Evolutionary conservation across 2,888 invertebrate genomes (phyloP).

Genomic region (Aphidius colemani): DNA sequence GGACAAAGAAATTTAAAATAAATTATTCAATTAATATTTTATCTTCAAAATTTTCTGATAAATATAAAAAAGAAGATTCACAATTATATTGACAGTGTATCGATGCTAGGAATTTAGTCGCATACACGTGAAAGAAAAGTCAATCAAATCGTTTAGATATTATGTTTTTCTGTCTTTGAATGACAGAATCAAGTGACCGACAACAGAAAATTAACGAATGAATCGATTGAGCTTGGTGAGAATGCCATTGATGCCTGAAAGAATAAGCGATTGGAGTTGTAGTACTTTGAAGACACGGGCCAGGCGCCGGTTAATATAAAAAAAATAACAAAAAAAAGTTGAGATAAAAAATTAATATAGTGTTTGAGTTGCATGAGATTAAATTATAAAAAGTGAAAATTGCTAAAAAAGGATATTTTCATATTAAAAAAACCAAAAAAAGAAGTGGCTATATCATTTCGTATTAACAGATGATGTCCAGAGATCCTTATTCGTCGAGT

Average conservation of each 20-base stretch:
- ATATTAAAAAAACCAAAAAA: background rate
- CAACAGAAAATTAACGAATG: background rate
- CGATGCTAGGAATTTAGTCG: no score
- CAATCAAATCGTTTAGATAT: background rate
- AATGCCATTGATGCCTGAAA: background rate
- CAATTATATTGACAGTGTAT: no score
- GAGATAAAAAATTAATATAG: constrained; percentile 1
- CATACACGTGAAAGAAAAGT: no score
- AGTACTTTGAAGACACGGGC: constrained; percentile 21
- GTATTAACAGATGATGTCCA: constrained; percentile 60
- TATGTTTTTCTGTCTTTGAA: no score
- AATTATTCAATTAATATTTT: background rate
- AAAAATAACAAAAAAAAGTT: constrained; percentile 13
- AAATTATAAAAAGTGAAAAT: background rate
- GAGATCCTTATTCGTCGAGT: constrained; percentile 66
- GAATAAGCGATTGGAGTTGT: constrained; percentile 13
- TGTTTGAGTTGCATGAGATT: background rate
- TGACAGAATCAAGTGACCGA: no score
- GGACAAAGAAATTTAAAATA: background rate
- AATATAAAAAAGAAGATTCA: no score
- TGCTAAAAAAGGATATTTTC: constrained; percentile 3
- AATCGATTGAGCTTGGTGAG: constrained; percentile 6
- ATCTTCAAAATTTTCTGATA: background rate
- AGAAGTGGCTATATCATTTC: background rate
- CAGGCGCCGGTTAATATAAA: constrained; percentile 17